phyloP scores from a whole-genome alignment of 1,140 invertebrate species.

The Conus betulinus region DNA sequence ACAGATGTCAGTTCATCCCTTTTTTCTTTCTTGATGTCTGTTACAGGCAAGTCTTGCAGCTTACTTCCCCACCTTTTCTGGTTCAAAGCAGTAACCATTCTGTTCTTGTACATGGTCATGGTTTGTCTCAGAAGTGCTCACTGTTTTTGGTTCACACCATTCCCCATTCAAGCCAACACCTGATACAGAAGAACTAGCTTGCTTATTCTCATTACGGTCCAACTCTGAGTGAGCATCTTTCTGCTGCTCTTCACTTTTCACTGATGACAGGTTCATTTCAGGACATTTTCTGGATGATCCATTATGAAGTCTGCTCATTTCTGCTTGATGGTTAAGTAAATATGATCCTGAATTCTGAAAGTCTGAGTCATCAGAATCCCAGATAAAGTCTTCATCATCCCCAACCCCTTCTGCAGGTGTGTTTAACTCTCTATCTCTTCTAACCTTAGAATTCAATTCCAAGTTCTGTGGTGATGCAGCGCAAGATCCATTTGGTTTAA shows the following conservation, averaged over 20 bases:
- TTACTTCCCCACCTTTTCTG: not conserved
- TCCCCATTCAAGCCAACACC: not conserved
- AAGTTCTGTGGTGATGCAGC: not conserved
- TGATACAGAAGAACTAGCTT: not conserved
- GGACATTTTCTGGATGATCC: not conserved
- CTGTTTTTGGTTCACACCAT: not conserved
- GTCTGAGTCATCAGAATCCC: slow-evolving; percentile 28
- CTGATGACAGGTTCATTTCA: not conserved
- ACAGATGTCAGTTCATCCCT: not conserved
- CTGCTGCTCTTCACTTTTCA: not conserved
- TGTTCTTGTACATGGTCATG: not conserved
- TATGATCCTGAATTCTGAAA: not conserved
- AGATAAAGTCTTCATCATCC: slow-evolving; percentile 32
- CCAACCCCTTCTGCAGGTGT: not conserved
- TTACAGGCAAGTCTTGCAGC: not conserved
- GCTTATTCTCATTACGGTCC: not conserved
- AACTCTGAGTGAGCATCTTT: not conserved
- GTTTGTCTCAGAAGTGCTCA: not conserved
- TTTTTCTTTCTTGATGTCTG: not conserved
- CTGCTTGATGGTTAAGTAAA: not conserved
- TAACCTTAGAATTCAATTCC: not conserved
- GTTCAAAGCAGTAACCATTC: not conserved
- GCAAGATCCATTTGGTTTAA: not conserved
- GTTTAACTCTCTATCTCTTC: not conserved
- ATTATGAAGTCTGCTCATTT: not conserved